Evolutionary conservation across 2,797 vertebrate genomes (phyloP).

Genomic region (Holocentrus rufus): DNA sequence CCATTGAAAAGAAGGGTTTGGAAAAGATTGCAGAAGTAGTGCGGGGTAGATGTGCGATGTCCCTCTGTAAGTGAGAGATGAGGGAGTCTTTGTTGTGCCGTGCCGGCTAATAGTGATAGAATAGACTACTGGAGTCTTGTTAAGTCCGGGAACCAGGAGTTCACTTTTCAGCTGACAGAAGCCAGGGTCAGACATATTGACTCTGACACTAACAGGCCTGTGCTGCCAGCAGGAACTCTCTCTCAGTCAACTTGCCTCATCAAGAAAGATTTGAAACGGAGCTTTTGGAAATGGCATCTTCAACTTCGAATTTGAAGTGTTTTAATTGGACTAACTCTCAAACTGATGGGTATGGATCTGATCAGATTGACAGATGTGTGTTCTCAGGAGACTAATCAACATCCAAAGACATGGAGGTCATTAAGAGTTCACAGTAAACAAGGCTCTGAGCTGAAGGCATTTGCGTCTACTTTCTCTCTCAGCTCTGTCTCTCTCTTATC

Average conservation of each 20-base stretch:
- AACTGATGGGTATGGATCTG: no score
- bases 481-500: not conserved
- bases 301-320: conserved; percentile 18
- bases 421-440: no score
- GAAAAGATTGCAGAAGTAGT: conserved; percentile 4
- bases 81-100: conserved; percentile 14
- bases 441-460: no score
- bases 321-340: no score
- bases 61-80: conserved; percentile 30
- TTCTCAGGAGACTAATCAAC: no score
- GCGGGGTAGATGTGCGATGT: not conserved
- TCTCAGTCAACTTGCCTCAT: conserved; percentile 50
- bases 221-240: conserved; percentile 40
- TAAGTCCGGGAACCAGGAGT: conserved; percentile 39
- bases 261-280: conserved; percentile 39
- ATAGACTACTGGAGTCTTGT: conserved; percentile 42
- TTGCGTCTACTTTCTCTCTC: no score
- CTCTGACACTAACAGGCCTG: conserved; percentile 39
- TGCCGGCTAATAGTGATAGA: conserved; percentile 56
- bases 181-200: conserved; percentile 56
- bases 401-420: no score
- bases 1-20: not conserved
- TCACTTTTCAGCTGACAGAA: conserved; percentile 43
- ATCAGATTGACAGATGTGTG: no score
- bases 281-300: conserved; percentile 42